Conservation (phyloP, 2,888 invertebrate genomes). For the Zaprionus lineosus region DNA sequence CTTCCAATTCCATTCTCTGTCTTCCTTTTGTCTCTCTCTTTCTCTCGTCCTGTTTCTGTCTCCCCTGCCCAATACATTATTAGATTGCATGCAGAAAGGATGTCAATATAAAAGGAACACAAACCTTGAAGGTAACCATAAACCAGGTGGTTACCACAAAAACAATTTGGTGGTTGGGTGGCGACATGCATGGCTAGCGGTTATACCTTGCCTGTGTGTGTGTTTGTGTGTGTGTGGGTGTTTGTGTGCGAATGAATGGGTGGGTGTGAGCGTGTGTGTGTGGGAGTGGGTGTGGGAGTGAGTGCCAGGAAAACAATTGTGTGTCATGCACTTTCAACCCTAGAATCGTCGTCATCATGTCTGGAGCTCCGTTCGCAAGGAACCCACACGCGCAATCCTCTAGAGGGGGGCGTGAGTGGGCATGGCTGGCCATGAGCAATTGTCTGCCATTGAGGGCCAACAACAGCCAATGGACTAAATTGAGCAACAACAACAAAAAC, state of each 20-base stretch:
- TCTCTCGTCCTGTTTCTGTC: too few relatives aligned
- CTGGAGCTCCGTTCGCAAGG: constrained; percentile 24
- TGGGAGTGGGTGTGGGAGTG: background rate
- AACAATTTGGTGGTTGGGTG: constrained; percentile 58
- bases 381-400: background rate
- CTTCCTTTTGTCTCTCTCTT: too few relatives aligned
- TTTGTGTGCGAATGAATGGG: constrained; percentile 62
- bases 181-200: constrained; percentile 4
- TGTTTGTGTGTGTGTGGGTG: too few relatives aligned
- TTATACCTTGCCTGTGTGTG: too few relatives aligned
- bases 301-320: constrained; percentile 58
- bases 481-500: constrained; percentile 44
- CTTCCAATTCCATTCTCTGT: constrained; percentile 7
- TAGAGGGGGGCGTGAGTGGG: background rate
- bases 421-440: constrained; percentile 47
- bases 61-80: constrained; percentile 53
- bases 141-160: constrained; percentile 70
- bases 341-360: constrained; percentile 54
- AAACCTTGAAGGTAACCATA: constrained; percentile 57
- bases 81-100: constrained; percentile 63
- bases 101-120: constrained; percentile 51
- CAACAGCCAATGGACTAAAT: constrained; percentile 66
- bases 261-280: background rate
- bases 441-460: constrained; percentile 46
- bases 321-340: constrained; percentile 79